Evolutionary conservation across 2,888 invertebrate genomes (phyloP).

Genomic region (Andricus curvator): DNA sequence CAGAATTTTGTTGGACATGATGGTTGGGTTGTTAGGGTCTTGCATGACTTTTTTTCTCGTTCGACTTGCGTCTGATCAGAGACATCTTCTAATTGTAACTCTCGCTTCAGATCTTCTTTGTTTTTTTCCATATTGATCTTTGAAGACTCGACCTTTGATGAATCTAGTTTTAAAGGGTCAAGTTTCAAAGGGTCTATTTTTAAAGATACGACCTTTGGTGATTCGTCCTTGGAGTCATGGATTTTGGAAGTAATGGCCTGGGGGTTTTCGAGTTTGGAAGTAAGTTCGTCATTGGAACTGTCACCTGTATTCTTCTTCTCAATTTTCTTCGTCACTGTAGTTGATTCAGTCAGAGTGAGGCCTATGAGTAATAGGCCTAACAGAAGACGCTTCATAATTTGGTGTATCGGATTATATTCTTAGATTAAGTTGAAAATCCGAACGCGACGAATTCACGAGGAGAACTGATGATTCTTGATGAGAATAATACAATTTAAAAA

Average conservation of each 20-base stretch:
- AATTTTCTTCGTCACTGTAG: neutral
- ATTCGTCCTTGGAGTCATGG: neutral
- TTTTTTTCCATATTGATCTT: neutral
- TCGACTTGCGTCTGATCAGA: neutral
- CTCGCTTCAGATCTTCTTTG: neutral
- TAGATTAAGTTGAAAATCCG: neutral
- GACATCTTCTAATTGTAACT: neutral
- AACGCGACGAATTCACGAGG: neutral
- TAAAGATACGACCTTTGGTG: neutral
- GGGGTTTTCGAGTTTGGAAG: neutral
- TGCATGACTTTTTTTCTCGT: slow-evolving; percentile 3
- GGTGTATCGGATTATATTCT: neutral
- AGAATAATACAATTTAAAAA: slow-evolving; percentile 8
- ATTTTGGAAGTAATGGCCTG: neutral
- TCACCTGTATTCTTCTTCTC: neutral
- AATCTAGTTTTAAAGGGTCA: neutral
- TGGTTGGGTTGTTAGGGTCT: neutral
- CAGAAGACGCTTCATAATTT: neutral
- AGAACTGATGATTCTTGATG: neutral
- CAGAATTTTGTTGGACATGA: neutral
- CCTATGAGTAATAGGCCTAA: neutral
- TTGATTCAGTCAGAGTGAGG: slow-evolving; percentile 9
- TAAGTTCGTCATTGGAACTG: neutral
- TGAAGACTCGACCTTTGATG: neutral
- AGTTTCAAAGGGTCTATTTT: neutral